Evolutionary conservation across 2,113 vertebrate genomes (phyloP), one percentile per base, ranked within the genome.

Genomic region (Hydropotes inermis): DNA sequence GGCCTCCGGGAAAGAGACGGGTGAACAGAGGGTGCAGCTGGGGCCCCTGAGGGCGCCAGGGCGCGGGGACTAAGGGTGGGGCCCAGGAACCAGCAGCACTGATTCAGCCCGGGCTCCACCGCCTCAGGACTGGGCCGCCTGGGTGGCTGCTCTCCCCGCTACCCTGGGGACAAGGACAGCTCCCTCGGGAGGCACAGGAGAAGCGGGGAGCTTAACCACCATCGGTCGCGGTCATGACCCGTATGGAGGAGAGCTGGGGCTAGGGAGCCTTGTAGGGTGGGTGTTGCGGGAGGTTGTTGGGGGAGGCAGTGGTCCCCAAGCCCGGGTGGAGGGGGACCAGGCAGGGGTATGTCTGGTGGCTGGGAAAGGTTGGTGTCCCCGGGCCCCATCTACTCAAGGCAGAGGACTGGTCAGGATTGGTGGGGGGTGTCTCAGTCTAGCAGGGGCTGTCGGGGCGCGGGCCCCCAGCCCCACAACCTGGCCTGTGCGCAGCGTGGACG

Each of bases 401-500:
- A 30, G 83, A 86, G 25, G 70, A 74, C 33, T 52, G 33, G 15
- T 17, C 7, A 15, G 30, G 21, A 54, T 7, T 27, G 0, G 5
- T 21, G 0, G 79, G 74, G 21, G 1, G 0, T 50, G 57, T 43
- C 55, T 79, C 8, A 2, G 47, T 21, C 0, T 5, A 25, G 57
- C 61, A 2, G 21, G 61, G 67, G 21, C 30, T 10, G 30, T 9
- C 6, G 1, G 1, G 52, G 54, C 16, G 55, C 96, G 57, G 97
- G 7, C 28, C 10, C 23, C 39, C n/a, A 50, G 83, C 57, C 39
- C 4, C 0, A 0, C 12, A 47, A n/a, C 16, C 47, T 94, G 91
- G 13, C 97, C 97, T 16, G 1, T 95, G 33, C 1, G 0, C 98
- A 99, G 99, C 61, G 99, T 99, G 11, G 99, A 99, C 0, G 99